These are phyloP conservation scores for Ceryle rudis DNA, from an alignment of 2,797 vertebrate genomes.

Conservation along the genomic window DNA sequence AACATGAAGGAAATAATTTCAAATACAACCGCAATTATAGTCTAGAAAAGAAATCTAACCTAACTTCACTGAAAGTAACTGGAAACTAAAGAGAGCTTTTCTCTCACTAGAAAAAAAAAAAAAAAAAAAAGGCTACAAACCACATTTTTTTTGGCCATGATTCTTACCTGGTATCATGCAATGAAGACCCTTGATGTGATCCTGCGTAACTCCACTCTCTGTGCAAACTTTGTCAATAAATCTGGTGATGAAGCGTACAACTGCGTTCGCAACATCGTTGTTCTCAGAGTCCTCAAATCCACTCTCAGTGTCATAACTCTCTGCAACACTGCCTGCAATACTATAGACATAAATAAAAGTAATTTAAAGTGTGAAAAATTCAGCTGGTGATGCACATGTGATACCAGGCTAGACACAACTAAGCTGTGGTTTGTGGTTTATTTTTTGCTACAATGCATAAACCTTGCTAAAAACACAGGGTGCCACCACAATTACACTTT, in stretches of 20 bases:
- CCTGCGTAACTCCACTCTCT: constrained; percentile 96
- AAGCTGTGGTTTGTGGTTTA: rapidly evolving
- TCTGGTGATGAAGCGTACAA: constrained; percentile 92
- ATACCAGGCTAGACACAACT: neutral
- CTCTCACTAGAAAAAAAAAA: neutral
- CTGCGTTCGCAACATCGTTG: constrained; percentile 92
- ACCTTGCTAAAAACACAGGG: neutral
- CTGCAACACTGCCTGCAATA: constrained; percentile 97
- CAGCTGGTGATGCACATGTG: neutral
- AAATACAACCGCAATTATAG: neutral
- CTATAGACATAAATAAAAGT: constrained; percentile 75
- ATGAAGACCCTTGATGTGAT: constrained; percentile 97
- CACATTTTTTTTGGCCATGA: neutral
- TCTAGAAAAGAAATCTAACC: neutral
- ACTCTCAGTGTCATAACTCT: constrained; percentile 98
- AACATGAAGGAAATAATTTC: neutral
- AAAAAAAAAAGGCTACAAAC: neutral
- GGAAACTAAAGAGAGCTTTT: neutral
- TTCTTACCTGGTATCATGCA: constrained; percentile 97
- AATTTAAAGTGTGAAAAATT: neutral
- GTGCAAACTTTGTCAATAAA: constrained; percentile 99
- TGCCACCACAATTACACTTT: neutral
- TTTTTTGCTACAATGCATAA: neutral
- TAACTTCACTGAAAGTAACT: neutral
- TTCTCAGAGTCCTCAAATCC: constrained; percentile 97